phyloP scores from a whole-genome alignment of 2,113 vertebrate species.

The Lichenostomus cassidix region DNA sequence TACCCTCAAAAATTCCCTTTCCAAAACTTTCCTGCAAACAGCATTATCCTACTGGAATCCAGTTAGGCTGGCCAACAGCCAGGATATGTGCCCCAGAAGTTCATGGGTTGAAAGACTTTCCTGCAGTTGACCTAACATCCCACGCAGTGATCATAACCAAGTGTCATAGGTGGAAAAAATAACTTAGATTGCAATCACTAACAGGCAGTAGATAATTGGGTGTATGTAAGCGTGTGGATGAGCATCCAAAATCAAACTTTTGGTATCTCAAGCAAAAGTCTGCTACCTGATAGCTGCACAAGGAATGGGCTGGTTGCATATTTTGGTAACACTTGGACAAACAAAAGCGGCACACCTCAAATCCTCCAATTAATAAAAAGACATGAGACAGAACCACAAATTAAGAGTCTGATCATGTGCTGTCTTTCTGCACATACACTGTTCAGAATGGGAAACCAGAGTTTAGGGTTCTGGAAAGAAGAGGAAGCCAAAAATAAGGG shows the following conservation, averaged over 20 bases:
- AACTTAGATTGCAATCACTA: neutral
- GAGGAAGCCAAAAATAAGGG: neutral
- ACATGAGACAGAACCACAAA: neutral
- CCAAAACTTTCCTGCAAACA: neutral
- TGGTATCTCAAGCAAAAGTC: neutral
- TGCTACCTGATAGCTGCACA: neutral
- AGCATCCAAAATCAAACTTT: neutral
- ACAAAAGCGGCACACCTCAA: neutral
- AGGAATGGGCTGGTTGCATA: neutral
- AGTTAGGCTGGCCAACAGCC: neutral
- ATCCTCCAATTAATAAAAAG: neutral
- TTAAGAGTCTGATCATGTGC: neutral
- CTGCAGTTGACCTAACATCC: neutral
- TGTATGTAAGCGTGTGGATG: neutral
- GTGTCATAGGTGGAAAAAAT: neutral
- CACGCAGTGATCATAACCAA: neutral
- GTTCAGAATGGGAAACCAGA: neutral
- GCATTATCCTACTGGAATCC: neutral
- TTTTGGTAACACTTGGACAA: neutral
- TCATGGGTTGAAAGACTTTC: neutral
- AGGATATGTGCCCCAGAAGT: neutral
- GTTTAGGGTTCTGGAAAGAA: neutral
- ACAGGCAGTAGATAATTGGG: neutral
- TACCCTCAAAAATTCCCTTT: neutral
- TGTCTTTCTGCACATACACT: neutral